These are phyloP conservation scores for Enteromius paludinosus DNA, from an alignment of 2,797 vertebrate genomes.

Conservation along the genomic window DNA sequence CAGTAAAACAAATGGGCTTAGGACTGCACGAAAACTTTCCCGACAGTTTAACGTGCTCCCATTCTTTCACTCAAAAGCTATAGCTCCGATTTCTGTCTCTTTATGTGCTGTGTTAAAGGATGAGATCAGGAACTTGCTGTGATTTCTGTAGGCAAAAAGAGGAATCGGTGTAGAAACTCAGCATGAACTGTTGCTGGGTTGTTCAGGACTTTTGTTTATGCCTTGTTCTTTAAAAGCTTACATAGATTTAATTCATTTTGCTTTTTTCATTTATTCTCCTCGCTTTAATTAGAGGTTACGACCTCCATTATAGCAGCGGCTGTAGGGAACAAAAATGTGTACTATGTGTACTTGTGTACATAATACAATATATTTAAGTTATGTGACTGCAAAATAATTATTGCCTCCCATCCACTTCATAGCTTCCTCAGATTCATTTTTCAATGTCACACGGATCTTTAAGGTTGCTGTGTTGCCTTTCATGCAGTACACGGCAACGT, in stretches of 20 bases:
- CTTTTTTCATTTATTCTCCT: not conserved
- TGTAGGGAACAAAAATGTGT: constrained; percentile 16
- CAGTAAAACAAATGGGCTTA: constrained; percentile 25
- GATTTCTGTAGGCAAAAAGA: constrained; percentile 13
- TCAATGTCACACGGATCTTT: not conserved
- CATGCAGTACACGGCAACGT: not conserved
- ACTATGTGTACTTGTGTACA: not conserved
- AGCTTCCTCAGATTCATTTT: not conserved
- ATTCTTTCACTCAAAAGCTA: constrained; percentile 38
- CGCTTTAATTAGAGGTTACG: constrained; percentile 31
- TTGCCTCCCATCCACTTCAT: not conserved
- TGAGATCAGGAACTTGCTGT: not conserved
- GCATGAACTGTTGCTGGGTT: not conserved
- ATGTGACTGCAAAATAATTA: constrained; percentile 2
- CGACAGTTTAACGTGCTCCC: not conserved
- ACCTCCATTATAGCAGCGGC: constrained; percentile 34
- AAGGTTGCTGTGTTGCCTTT: not conserved
- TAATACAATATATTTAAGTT: not conserved
- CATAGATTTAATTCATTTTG: constrained; percentile 9
- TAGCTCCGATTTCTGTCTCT: constrained; percentile 22
- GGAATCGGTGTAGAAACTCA: not conserved
- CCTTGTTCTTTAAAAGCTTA: constrained; percentile 9
- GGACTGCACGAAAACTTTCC: not conserved
- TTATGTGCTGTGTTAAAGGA: constrained; percentile 20
- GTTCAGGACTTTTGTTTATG: not conserved